Conservation (phyloP, 2,113 vertebrate species). For the Paratilapia polleni region DNA sequence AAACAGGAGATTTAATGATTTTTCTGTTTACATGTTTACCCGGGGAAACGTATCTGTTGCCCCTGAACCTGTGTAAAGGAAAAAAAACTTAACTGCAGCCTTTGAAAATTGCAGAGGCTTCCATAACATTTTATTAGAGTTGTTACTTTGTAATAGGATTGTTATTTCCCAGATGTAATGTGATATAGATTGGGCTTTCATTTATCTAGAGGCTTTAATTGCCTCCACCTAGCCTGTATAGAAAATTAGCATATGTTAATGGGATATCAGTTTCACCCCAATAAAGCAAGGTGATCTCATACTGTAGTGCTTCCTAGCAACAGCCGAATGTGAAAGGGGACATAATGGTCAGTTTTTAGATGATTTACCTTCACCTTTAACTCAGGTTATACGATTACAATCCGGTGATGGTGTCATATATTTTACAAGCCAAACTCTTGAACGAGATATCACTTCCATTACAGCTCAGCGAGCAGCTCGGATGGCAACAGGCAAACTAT, state of each 20-base stretch:
- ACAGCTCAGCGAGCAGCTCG: constrained; percentile 26
- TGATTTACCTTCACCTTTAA: constrained; percentile 20
- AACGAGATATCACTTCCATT: constrained; percentile 34
- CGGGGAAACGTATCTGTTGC: constrained; percentile 12
- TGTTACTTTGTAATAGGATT: constrained; percentile 41
- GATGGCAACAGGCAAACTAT: constrained; percentile 7
- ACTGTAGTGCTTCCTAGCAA: constrained; percentile 1
- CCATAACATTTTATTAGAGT: constrained; percentile 33
- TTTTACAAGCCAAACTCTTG: constrained; percentile 33
- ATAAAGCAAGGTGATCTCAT: constrained; percentile 34
- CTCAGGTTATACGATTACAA: constrained; percentile 23
- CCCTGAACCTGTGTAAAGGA: neutral
- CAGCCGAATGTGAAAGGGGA: constrained; percentile 15
- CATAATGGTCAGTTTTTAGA: constrained; percentile 32
- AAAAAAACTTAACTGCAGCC: constrained; percentile 5
- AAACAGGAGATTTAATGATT: constrained; percentile 52
- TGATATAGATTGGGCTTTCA: constrained; percentile 36
- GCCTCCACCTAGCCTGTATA: neutral
- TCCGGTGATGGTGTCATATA: neutral
- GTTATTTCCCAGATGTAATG: constrained; percentile 48
- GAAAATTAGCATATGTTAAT: constrained; percentile 41
- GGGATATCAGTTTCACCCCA: neutral
- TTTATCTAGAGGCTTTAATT: constrained; percentile 40
- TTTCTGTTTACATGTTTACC: constrained; percentile 45
- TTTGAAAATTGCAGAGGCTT: neutral